Base-by-base conservation (phyloP, 2,113 vertebrate species). In the Charadrius vociferus region DNA sequence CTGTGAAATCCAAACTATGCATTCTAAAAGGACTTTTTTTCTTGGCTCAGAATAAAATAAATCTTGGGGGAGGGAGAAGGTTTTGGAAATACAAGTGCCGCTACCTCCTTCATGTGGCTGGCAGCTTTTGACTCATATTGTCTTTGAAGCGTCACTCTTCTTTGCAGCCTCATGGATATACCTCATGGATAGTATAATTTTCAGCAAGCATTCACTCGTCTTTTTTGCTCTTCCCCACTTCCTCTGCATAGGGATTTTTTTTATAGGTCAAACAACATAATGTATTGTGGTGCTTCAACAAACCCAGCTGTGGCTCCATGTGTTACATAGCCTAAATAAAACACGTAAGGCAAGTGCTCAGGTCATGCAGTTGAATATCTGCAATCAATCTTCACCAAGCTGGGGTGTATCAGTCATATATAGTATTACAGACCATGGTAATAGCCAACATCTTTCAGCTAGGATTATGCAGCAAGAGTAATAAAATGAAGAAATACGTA, bases 251-350 rank as follows among this genome's bases (percentile, higher is more conserved):
- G 50, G 39, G 17, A 52, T 66, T 88, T 79, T 62, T 78, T 77
- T 52, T 41, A 55, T 47, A 82, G 85, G 78, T 77, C 84, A 87
- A 94, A 88, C n/a, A 92, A 53, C 52, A 65, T 83, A 62, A 81
- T 55, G 49, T 81, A 29, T 52, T 96, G 85, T 79, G 55, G 82
- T 94, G 82, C 75, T 94, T 95, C 37, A 89, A 72, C 78, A 95
- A 77, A 34, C 47, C 74, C 86, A 93, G 74, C 45, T 96, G 88
- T 90, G 86, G 50, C 85, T 90, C 72, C 90, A 72, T 56, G 85
- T 95, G 77, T 89, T 93, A 62, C 58, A 29, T 55, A 88, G 61
- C 83, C 88, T 91, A 81, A 97, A 95, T 96, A 97, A 97, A 96
- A 88, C 36, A 47, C 19, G 34, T 81, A 88, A 95, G 78, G 58